Conservation (phyloP, 2,113 vertebrate species). For the Bungarus multicinctus region DNA sequence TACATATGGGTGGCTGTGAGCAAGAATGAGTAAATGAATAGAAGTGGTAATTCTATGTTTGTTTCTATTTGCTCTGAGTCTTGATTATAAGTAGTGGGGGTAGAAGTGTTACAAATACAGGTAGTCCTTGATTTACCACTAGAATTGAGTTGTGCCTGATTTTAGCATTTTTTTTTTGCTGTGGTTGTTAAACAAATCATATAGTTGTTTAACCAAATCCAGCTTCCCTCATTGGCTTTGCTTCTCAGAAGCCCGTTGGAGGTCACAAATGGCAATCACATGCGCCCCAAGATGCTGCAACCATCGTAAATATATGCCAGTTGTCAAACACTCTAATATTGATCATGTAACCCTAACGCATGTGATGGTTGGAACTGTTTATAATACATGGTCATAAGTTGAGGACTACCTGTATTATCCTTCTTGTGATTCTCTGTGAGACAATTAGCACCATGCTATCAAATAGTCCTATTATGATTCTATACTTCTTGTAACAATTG, state of each 20-base stretch:
- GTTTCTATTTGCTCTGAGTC: background rate
- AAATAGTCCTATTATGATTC: slow-evolving; percentile 43
- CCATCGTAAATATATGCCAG: background rate
- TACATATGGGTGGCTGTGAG: background rate
- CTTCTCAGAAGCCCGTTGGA: background rate
- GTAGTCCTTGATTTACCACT: too few species aligned
- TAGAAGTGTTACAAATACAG: background rate
- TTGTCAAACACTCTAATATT: background rate
- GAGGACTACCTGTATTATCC: background rate
- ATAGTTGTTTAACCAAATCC: background rate
- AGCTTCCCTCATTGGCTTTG: background rate
- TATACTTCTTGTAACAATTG: slow-evolving; percentile 55
- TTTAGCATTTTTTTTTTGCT: background rate
- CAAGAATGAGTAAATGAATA: background rate
- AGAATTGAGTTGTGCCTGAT: background rate
- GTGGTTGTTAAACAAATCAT: background rate
- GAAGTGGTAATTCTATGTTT: background rate
- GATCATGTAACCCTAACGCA: background rate
- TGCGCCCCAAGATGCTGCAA: background rate
- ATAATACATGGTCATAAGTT: background rate
- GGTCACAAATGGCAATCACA: background rate
- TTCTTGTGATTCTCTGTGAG: background rate
- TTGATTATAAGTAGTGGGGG: background rate
- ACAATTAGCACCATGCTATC: background rate
- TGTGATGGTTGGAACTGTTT: background rate